Evolutionary conservation across 2,797 vertebrate genomes (phyloP), one percentile per base, ranked within the genome.

Genomic region (Trematocara caparti): DNA sequence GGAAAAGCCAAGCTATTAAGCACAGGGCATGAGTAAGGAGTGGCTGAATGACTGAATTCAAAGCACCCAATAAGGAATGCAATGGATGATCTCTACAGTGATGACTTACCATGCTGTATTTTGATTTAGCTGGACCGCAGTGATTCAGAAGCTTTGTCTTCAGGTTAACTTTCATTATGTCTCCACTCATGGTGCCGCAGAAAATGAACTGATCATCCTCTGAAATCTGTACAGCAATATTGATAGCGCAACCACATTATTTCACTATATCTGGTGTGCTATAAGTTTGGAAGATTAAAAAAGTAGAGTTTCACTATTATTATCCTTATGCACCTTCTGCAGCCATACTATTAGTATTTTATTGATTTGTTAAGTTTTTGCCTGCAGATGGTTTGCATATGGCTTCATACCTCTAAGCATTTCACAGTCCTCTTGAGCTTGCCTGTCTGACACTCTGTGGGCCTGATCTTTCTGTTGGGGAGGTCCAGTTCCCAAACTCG

Each of bases 121-220:
- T 97, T 7, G 92, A 79, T 89, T 98, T 98, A 12, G 64, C 11
- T 1, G 98, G 98, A 34, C 97, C 97, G 4, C 53, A 96, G 77
- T 91, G 86, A 79, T 74, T 94, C 89, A 99, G 93, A 75, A 96
- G 79, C 43, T 93, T 92, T 6, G 79, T 96, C 78, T 86, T 96
- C 27, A 96, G 88, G 84, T 96, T 96, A 82, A 98, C 83, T 94
- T 96, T 97, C 79, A 99, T 91, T 62, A 98, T 87, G 89, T 99
- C 98, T 36, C 98, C 97, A n/a, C 93, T 98, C 14, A 96, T 96
- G 5, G 98, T 98, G 69, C 98, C 98, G 76, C 96, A 94, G 89
- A 95, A 98, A 88, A 98, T 97, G 84, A 93, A 97, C 62, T 77
- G 83, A 50, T 97, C 97, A 5, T 98, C 96, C 1, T 94, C 90